phyloP scores from a whole-genome alignment of 1,140 invertebrate genomes.

The Pseudomyrmex dendroicus region DNA sequence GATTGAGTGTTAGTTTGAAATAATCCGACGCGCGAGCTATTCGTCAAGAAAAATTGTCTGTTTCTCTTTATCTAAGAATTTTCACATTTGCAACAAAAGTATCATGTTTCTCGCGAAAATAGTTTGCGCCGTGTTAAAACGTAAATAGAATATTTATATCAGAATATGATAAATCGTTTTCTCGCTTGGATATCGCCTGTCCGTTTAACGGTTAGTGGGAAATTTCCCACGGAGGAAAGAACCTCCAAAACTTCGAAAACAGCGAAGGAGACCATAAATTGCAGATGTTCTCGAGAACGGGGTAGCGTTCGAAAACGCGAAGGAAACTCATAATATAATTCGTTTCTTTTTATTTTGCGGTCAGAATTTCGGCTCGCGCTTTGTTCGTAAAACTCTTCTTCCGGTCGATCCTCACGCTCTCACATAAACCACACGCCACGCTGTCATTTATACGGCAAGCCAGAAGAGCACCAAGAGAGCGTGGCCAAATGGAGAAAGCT shows the following conservation, averaged over 20 bases:
- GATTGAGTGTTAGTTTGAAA: not conserved
- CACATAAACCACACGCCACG: conserved; percentile 19
- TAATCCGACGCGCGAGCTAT: too few species aligned
- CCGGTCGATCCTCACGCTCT: conserved; percentile 22
- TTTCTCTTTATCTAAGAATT: not conserved
- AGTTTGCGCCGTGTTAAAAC: conserved; percentile 3
- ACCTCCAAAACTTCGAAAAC: not conserved
- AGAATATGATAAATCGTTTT: conserved; percentile 16
- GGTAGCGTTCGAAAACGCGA: conserved; percentile 1
- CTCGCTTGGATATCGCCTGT: not conserved
- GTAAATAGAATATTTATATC: conserved; percentile 42
- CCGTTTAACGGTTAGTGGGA: not conserved
- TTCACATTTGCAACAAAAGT: not conserved
- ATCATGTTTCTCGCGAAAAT: conserved; percentile 5
- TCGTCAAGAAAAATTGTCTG: not conserved
- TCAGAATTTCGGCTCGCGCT: conserved; percentile 4
- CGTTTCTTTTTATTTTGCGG: conserved; percentile 7
- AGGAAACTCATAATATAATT: not conserved
- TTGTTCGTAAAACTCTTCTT: conserved; percentile 17
- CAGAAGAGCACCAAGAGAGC: conserved; percentile 6
- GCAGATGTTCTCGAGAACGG: not conserved
- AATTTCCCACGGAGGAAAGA: conserved; percentile 26
- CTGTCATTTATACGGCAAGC: not conserved
- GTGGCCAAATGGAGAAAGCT: conserved; percentile 29
- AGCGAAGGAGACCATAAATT: conserved; percentile 23